A percentile compares a stretch with the other conserved stretches of the same genome.
Conservation (phyloP, 1,140 invertebrate species). For the Philaenus spumarius region DNA sequence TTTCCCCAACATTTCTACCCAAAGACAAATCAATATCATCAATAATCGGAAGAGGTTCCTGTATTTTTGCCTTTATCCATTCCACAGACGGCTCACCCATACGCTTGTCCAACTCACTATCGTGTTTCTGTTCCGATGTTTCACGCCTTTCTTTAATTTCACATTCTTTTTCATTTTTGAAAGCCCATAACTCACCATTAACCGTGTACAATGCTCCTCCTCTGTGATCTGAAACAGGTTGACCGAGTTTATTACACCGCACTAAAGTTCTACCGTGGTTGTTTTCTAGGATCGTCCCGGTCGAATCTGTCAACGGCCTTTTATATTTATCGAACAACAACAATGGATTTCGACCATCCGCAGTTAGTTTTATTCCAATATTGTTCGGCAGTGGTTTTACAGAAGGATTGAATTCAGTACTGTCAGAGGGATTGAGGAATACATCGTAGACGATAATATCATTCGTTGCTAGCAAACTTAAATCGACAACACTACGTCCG, state of each 20-base stretch:
- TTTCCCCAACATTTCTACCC: no score
- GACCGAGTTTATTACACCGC: neutral
- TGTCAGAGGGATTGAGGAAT: neutral
- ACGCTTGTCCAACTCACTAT: no score
- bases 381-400: neutral
- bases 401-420: neutral
- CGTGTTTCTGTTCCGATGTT: no score
- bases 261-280: neutral
- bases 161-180: constrained; percentile 9
- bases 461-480: neutral
- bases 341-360: neutral
- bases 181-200: neutral
- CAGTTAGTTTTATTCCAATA: constrained; percentile 4
- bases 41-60: no score
- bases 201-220: neutral
- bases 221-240: neutral
- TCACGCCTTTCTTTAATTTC: no score
- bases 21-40: no score
- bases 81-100: no score
- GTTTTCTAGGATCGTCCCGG: neutral
- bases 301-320: constrained; percentile 3
- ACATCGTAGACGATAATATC: neutral
- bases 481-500: neutral
- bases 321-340: constrained; percentile 9
- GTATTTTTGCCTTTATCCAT: no score